phyloP scores from a whole-genome alignment of 1,140 invertebrate genomes.

The Drosophila sp. region DNA sequence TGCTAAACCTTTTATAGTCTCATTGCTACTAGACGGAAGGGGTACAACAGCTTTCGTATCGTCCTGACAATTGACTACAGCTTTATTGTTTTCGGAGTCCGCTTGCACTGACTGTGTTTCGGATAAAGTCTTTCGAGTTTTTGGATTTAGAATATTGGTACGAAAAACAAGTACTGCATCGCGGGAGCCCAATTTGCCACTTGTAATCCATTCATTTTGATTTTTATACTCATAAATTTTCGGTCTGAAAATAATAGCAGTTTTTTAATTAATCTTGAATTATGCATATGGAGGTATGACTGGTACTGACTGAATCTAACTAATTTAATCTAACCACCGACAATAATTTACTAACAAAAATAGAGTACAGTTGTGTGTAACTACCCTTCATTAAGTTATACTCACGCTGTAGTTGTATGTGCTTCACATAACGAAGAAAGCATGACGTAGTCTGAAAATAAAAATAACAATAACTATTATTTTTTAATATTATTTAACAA shows the following conservation, averaged over 20 bases:
- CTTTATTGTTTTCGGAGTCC: constrained; percentile 21
- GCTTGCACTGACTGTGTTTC: constrained; percentile 29
- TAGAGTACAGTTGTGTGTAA: not conserved
- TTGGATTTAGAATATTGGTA: constrained; percentile 72
- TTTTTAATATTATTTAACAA: not conserved
- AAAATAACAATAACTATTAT: constrained; percentile 19
- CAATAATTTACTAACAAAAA: too few relatives aligned
- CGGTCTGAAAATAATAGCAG: constrained; percentile 26
- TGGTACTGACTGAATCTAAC: too few relatives aligned
- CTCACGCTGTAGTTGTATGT: constrained; percentile 55
- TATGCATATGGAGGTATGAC: too few relatives aligned
- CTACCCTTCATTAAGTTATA: constrained; percentile 9
- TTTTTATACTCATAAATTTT: constrained; percentile 42
- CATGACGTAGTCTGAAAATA: constrained; percentile 63
- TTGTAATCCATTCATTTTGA: constrained; percentile 77
- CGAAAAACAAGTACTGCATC: constrained; percentile 79
- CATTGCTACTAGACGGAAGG: constrained; percentile 25
- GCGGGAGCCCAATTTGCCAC: constrained; percentile 75
- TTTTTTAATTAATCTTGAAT: not conserved
- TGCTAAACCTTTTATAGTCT: constrained; percentile 26
- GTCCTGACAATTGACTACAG: not conserved
- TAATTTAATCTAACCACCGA: too few relatives aligned
- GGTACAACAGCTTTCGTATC: constrained; percentile 7
- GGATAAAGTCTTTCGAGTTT: constrained; percentile 53
- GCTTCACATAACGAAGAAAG: constrained; percentile 62